Conservation (phyloP, 2,888 invertebrate genomes). For the Tenthredo notha region DNA sequence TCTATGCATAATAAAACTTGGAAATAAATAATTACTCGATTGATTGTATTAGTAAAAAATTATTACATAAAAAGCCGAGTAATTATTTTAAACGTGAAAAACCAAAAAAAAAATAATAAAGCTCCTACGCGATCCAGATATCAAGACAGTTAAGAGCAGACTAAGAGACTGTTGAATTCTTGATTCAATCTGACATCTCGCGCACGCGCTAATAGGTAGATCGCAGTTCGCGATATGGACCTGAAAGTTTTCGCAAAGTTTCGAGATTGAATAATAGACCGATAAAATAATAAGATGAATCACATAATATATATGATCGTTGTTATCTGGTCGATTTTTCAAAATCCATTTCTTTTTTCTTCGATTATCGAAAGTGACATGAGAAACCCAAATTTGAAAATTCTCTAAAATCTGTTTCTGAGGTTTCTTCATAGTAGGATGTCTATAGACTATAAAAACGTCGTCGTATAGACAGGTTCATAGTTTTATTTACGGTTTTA, state of each 20-base stretch:
- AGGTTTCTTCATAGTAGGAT: slow-evolving; percentile 13
- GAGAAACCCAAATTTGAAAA: neutral
- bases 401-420: neutral
- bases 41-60: neutral
- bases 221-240: neutral
- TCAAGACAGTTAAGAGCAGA: neutral
- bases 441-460: slow-evolving; percentile 10
- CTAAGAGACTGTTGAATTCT: slow-evolving; percentile 26
- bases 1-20: neutral
- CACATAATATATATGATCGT: neutral
- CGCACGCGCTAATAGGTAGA: slow-evolving; percentile 29
- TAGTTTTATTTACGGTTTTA: slow-evolving; percentile 23
- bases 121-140: neutral
- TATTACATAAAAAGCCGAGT: neutral
- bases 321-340: neutral
- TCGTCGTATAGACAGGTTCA: slow-evolving; percentile 9
- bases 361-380: neutral
- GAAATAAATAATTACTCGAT: neutral
- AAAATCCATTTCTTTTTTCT: neutral
- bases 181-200: slow-evolving; percentile 24
- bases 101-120: neutral
- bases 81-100: neutral
- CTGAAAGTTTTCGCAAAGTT: neutral
- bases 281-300: neutral
- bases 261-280: neutral